Base-by-base conservation (phyloP, 1,140 invertebrate genomes). In the Zaprionus taronus region DNA sequence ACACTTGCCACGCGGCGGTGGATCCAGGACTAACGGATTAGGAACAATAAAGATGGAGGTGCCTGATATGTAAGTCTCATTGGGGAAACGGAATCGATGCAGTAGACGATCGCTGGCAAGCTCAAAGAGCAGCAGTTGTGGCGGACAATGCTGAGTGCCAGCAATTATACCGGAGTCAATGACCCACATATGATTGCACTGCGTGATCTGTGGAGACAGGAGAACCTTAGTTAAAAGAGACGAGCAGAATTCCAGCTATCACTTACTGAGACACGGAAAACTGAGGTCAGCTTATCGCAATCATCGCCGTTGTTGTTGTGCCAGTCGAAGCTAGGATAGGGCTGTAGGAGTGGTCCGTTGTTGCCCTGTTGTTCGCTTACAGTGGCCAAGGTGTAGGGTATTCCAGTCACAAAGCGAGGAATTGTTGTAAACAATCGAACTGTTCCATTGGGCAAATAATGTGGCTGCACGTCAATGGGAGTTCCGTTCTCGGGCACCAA, bases 351-450 rank as follows among this genome's bases (percentile, higher is more conserved):
- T 0, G 81, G 86, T 2, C 91, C 92, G 66, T 90, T 91, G 14
- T 26, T 17, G 9, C 72, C 85, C 55, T 56, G n/a, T 64, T 74
- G 58, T 9, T 93, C 81, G 0, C 72, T 57, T 0, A 96, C 94
- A 0, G 94, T 94, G 0, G 95, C 96, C n/a, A 97, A 81, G 0
- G 95, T 95, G 5, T 94, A 94, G 0, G 96, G 96, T 2, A 96
- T 94, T 0, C 96, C 96, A 1, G 92, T 83, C 80, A 94, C 97
- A 93, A 95, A 97, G 63, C 95, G 96, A 0, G 96, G 96, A 56
- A 96, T 94, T 0, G 96, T 94, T 0, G 96, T 92, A 67, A 97
- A 96, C 2, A 96, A 92, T 17, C 94, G 92, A 2, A 93, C 92
- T 38, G 72, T 77, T 0, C 83, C 81, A 57, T 83, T 87, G 53